Conservation (phyloP, 2,888 invertebrate species). For the Timema podura region DNA sequence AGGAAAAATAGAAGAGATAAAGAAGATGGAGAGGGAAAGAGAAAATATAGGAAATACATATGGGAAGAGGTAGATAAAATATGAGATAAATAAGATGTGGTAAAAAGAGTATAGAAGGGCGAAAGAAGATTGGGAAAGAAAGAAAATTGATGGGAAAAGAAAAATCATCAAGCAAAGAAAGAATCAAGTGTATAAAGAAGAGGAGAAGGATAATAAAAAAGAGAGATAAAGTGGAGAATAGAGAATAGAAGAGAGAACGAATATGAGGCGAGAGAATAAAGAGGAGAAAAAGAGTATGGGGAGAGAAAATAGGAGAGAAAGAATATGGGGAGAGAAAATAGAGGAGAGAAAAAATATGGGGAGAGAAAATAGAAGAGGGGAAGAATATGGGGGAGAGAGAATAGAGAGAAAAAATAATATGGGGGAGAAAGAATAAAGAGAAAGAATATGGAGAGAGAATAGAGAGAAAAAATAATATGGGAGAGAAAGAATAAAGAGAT, state of each 20-base stretch:
- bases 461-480: neutral
- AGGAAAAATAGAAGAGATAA: neutral
- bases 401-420: neutral
- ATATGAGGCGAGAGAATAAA: conserved; percentile 16
- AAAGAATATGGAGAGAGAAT: neutral
- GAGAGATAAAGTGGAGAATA: conserved; percentile 4
- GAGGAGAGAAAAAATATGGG: neutral
- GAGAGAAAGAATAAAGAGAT: neutral
- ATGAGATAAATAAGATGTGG: conserved; percentile 14
- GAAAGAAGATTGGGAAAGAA: conserved; percentile 14
- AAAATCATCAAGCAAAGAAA: neutral
- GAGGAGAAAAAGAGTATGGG: neutral
- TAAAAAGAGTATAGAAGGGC: neutral
- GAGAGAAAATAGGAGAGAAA: neutral
- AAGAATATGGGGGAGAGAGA: neutral
- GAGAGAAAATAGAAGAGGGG: neutral
- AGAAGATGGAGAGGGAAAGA: neutral
- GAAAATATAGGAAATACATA: neutral
- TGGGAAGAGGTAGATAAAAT: conserved; percentile 4
- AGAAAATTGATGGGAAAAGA: neutral
- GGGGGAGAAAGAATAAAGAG: neutral
- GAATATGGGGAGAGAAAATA: neutral
- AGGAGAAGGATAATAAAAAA: conserved; percentile 12
- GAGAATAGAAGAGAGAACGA: conserved; percentile 14
- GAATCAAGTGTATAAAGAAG: neutral